Conservation (phyloP, 2,113 vertebrate species). For the Rhabdomys dilectus region DNA sequence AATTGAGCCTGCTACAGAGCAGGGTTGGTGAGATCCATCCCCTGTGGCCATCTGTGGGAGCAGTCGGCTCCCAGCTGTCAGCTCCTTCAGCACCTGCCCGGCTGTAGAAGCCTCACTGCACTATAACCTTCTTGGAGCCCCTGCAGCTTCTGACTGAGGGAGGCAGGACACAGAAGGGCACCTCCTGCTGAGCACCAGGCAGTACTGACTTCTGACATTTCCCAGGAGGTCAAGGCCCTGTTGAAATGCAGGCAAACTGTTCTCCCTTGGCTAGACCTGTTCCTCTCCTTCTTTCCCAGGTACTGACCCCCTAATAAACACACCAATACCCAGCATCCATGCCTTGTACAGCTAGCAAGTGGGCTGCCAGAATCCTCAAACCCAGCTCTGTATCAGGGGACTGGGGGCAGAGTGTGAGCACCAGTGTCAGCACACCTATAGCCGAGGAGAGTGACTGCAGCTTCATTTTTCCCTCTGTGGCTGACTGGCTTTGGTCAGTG, state of each 20-base stretch:
- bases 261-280: background rate
- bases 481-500: background rate
- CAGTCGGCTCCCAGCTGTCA: too few relatives aligned
- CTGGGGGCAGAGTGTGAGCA: background rate
- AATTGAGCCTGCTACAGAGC: background rate
- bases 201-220: background rate
- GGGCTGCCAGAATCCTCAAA: background rate
- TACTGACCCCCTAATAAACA: background rate
- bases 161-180: background rate
- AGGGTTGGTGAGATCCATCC: rapidly evolving
- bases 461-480: background rate
- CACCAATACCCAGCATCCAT: rapidly evolving
- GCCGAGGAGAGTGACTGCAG: background rate
- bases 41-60: rapidly evolving
- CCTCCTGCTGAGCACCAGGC: background rate
- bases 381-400: background rate
- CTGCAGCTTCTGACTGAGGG: too few relatives aligned
- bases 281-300: background rate
- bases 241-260: background rate
- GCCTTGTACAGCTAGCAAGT: background rate
- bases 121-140: background rate
- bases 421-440: rapidly evolving
- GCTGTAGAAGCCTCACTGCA: background rate
- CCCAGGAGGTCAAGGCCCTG: rapidly evolving
- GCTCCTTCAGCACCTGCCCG: background rate